A percentile compares a stretch with the other conserved stretches of the same genome.
phyloP scores from a whole-genome alignment of 1,140 invertebrate species.

The Eupristina koningsbergeri region DNA sequence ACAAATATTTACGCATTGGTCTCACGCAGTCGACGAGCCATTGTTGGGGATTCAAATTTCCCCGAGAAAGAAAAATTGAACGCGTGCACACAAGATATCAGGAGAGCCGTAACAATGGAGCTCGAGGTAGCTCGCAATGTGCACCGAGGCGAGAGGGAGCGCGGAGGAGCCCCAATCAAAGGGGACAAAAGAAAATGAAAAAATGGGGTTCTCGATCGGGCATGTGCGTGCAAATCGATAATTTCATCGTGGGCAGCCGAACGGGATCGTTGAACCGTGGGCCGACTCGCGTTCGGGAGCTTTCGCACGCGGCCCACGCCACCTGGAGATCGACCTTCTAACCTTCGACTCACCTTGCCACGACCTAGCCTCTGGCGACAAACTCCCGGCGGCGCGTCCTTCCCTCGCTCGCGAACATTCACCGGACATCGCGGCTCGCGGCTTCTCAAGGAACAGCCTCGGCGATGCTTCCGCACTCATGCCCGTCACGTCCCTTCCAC shows the following conservation, averaged over 20 bases:
- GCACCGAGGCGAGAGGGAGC: too few relatives aligned
- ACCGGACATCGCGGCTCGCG: background rate
- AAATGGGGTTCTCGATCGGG: too few relatives aligned
- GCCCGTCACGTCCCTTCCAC: background rate
- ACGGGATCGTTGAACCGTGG: background rate
- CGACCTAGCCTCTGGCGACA: conserved; percentile 69
- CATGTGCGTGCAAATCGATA: too few relatives aligned
- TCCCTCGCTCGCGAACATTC: background rate
- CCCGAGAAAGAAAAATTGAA: background rate
- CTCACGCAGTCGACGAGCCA: background rate
- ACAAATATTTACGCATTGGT: background rate
- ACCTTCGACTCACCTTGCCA: conserved; percentile 68
- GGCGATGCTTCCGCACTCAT: background rate
- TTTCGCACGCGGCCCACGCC: conserved; percentile 51
- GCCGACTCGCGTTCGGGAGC: background rate
- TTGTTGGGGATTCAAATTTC: background rate
- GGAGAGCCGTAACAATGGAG: background rate
- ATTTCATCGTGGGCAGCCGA: too few relatives aligned
- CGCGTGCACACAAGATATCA: background rate
- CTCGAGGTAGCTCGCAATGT: too few relatives aligned
- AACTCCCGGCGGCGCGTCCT: conserved; percentile 9
- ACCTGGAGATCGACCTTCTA: conserved; percentile 58
- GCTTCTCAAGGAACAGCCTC: background rate
- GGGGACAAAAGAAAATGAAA: too few relatives aligned
- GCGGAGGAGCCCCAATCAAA: too few relatives aligned